Evolutionary conservation across 2,113 vertebrate species (phyloP).

Genomic region (Pionites leucogaster): DNA sequence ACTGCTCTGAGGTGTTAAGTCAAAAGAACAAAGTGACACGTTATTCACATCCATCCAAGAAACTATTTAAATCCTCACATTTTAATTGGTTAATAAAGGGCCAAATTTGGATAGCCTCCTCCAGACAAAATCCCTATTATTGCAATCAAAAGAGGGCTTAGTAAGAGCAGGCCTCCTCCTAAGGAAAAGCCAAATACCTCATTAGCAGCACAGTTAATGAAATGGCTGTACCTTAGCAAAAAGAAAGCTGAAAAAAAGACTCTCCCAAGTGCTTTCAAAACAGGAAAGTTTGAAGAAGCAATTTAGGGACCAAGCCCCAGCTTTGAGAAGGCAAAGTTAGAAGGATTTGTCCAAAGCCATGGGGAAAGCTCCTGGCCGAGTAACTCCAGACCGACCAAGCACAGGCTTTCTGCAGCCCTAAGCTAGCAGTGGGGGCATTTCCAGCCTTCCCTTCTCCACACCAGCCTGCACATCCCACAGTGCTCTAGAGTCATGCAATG

Average conservation of each 20-base stretch:
- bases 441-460: neutral
- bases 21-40: neutral
- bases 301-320: neutral
- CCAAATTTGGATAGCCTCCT: neutral
- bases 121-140: neutral
- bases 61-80: constrained; percentile 6
- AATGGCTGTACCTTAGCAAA: neutral
- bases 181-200: constrained; percentile 31
- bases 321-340: neutral
- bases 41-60: neutral
- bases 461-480: fast-evolving
- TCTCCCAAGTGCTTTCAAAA: neutral
- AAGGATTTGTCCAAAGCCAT: neutral
- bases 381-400: neutral
- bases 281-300: neutral
- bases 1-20: neutral
- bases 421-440: fast-evolving
- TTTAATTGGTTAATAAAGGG: constrained; percentile 20
- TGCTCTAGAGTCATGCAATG: neutral
- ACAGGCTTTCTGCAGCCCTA: neutral
- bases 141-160: constrained; percentile 11
- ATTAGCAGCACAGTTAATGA: neutral
- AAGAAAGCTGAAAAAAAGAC: neutral
- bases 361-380: neutral
- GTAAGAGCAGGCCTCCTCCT: neutral